Evolutionary conservation across 2,113 vertebrate species (phyloP).

Genomic region (Nibea coibor): DNA sequence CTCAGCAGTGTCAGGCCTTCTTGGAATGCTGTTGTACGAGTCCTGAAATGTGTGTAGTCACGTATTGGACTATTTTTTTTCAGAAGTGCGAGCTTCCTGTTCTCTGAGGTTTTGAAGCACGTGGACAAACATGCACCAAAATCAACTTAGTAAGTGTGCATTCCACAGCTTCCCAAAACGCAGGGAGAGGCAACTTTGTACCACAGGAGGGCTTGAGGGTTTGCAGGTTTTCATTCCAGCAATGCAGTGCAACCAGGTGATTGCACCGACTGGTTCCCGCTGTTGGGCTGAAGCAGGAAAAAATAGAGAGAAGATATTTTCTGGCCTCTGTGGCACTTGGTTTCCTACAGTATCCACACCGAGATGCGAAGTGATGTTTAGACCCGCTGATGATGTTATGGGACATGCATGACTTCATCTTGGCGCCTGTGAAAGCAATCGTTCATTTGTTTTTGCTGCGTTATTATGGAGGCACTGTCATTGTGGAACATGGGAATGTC

Average conservation of each 20-base stretch:
- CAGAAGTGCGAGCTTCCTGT: conserved; percentile 19
- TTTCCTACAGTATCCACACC: conserved; percentile 6
- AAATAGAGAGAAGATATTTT: not conserved
- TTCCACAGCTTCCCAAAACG: conserved; percentile 19
- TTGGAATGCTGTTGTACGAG: conserved; percentile 40
- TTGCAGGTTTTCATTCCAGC: conserved; percentile 23
- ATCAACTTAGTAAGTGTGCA: conserved; percentile 23
- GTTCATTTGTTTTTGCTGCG: conserved; percentile 28
- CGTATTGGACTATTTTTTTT: not conserved
- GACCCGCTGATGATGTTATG: conserved; percentile 1
- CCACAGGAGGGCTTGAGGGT: not conserved
- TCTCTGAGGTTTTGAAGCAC: conserved; percentile 12
- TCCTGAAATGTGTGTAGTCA: conserved; percentile 7
- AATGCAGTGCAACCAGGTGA: conserved; percentile 33
- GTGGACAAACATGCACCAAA: conserved; percentile 22
- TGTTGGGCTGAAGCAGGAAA: conserved; percentile 14
- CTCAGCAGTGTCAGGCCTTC: not conserved
- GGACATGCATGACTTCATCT: conserved; percentile 8
- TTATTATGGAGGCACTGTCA: conserved; percentile 11
- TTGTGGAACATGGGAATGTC: conserved; percentile 19
- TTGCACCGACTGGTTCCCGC: conserved; percentile 26
- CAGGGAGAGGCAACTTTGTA: conserved; percentile 18
- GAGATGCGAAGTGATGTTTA: conserved; percentile 8
- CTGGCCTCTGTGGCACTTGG: not conserved
- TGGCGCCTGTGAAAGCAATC: conserved; percentile 1